phyloP scores from a whole-genome alignment of 2,888 invertebrate genomes.

The Endotricha flammealis region DNA sequence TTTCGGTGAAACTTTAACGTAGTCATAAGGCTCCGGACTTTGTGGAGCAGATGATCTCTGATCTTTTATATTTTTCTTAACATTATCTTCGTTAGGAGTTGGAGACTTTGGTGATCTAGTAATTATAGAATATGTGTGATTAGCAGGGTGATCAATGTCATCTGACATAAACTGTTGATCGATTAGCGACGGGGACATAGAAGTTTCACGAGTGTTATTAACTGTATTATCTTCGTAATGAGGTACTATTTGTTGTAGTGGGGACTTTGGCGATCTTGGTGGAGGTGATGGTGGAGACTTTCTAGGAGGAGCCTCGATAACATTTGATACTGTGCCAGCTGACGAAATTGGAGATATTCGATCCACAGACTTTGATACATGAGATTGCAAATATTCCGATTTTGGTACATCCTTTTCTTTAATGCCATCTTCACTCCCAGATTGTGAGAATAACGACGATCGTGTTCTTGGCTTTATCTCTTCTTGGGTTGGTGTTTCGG shows the following conservation, averaged over 20 bases:
- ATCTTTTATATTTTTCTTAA: slow-evolving; percentile 30
- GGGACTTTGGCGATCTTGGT: slow-evolving; percentile 43
- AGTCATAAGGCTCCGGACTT: slow-evolving; percentile 43
- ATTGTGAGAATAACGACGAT: slow-evolving; percentile 41
- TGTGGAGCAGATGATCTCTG: slow-evolving; percentile 30
- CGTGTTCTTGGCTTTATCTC: slow-evolving; percentile 35
- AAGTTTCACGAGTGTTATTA: slow-evolving; percentile 28
- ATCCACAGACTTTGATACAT: slow-evolving; percentile 38
- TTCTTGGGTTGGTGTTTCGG: slow-evolving; percentile 29
- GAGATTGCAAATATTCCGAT: slow-evolving; percentile 33
- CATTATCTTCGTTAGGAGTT: slow-evolving; percentile 32
- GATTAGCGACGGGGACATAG: slow-evolving; percentile 36
- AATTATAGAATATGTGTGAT: slow-evolving; percentile 24
- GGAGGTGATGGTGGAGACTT: slow-evolving; percentile 58
- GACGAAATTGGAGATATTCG: slow-evolving; percentile 38
- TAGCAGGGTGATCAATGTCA: slow-evolving; percentile 29
- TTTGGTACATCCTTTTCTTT: slow-evolving; percentile 30
- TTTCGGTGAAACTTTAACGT: slow-evolving; percentile 38
- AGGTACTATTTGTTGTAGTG: slow-evolving; percentile 32
- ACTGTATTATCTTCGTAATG: slow-evolving; percentile 33
- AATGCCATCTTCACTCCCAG: slow-evolving; percentile 30
- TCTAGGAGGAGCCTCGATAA: slow-evolving; percentile 37
- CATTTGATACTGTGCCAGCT: slow-evolving; percentile 26
- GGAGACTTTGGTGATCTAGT: slow-evolving; percentile 36
- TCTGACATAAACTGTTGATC: slow-evolving; percentile 27